Base-by-base conservation (phyloP, 1,140 invertebrate genomes). In the Leptoteleia sp. region DNA sequence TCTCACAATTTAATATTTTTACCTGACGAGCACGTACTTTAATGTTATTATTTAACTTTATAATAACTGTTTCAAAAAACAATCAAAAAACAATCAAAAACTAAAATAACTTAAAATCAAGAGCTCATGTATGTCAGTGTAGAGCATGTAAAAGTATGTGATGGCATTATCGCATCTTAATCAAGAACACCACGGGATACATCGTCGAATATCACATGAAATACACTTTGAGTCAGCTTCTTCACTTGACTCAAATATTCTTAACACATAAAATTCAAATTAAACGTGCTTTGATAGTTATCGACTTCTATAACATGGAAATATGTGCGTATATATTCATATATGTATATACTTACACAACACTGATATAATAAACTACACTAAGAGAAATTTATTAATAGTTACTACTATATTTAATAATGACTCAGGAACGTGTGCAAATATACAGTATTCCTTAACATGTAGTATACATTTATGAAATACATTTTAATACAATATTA, bases 161-260 rank as follows among this genome's bases (percentile, higher is more conserved):
- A 59, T 59, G 65, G 54, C 27, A 27, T 68, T 67, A 68, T 76
- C 54, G 54, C 62, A 75, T 57, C 45, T 75, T 64, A 59, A 75
- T 75, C 71, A 67, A 61, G 67, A 59, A 61, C 71, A 59, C 71
- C 61, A 54, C 71, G 54, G 71, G 61, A 76, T 48, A 67, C 71
- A 57, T 67, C 71, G 52, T 67, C 62, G 62, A 65, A 61, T 67
- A 65, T 67, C 54, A 65, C 70, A 57, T 48, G 59, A 64, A 64
- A 73, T 64, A 17, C 48, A 72, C 48, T 62, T 54, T 19, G 31
- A 40, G 13, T n/a, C 33, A 47, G 64, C 42, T 68, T 57, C 64
- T 67, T 67, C 48, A 55, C 64, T 68, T 68, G 54, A 59, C 8
- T 70, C 37, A 52, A 62, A 72, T 62, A 55, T 62, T 59, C 33